A percentile compares a stretch with the other conserved stretches of the same genome.
Evolutionary conservation across 2,888 invertebrate species (phyloP).

Genomic region (Protophormia terraenovae): DNA sequence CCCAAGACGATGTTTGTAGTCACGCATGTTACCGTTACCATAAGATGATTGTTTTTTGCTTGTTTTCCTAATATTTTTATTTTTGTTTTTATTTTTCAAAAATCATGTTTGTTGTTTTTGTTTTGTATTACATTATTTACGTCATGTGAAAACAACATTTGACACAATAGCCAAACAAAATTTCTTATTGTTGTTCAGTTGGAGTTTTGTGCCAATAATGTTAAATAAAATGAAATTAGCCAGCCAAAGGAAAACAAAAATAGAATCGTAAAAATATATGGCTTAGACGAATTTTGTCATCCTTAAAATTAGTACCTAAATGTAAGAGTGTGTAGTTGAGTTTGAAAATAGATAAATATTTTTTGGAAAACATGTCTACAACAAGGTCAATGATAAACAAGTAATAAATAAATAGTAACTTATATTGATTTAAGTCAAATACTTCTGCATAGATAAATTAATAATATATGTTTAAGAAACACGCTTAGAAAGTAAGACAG

Average conservation of each 20-base stretch:
- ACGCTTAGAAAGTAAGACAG: background rate
- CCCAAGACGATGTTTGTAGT: background rate
- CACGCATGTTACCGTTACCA: background rate
- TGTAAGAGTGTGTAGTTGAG: background rate
- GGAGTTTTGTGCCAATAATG: constrained; percentile 6
- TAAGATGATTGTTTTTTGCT: background rate
- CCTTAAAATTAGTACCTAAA: background rate
- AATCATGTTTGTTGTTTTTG: too few relatives aligned
- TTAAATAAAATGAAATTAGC: constrained; percentile 4
- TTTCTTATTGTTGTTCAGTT: background rate
- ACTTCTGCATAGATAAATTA: background rate
- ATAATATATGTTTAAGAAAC: background rate
- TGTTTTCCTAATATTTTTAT: background rate
- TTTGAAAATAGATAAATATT: background rate
- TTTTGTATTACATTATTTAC: too few relatives aligned
- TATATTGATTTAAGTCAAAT: background rate
- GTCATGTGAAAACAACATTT: constrained; percentile 26
- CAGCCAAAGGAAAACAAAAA: background rate
- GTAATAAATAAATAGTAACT: background rate
- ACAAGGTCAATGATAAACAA: background rate
- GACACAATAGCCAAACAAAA: background rate
- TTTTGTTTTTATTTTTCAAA: too few relatives aligned
- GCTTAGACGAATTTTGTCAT: background rate
- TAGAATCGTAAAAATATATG: background rate
- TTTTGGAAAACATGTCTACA: background rate